Evolutionary conservation across 2,797 vertebrate species (phyloP).

Genomic region (Phataginus tetradactyla): DNA sequence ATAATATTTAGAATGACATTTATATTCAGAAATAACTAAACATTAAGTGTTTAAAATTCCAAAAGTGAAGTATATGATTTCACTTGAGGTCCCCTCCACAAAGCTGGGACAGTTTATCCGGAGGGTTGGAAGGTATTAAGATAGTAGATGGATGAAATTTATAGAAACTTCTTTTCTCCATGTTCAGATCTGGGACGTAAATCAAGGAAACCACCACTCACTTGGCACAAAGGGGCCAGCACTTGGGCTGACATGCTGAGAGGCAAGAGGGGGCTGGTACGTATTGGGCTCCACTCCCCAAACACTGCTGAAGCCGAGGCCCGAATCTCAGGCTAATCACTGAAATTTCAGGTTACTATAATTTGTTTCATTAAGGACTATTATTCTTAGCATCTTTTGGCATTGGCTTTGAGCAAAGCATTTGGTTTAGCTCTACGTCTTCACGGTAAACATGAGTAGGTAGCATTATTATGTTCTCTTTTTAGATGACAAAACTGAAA

Average conservation of each 20-base stretch:
- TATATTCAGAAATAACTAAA: background rate
- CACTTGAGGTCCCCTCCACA: background rate
- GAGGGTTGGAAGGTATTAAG: background rate
- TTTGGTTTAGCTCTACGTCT: background rate
- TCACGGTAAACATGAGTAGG: background rate
- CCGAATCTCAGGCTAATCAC: background rate
- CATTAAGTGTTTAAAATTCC: background rate
- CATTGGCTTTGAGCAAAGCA: background rate
- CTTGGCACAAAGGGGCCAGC: background rate
- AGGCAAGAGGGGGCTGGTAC: background rate
- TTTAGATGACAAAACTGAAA: background rate
- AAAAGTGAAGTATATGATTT: background rate
- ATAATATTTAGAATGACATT: background rate
- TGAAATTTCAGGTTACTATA: background rate
- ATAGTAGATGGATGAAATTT: background rate
- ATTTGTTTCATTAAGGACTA: background rate
- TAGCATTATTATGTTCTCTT: background rate
- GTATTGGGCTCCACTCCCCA: background rate
- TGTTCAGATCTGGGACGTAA: background rate
- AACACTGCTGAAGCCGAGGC: background rate
- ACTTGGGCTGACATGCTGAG: background rate
- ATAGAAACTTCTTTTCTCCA: background rate
- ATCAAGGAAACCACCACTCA: background rate
- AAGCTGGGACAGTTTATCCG: background rate
- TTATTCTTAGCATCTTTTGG: slow-evolving; percentile 13